Evolutionary conservation across 2,797 vertebrate genomes (phyloP), one percentile per base, ranked within the genome.

Genomic region (Arrhamphus sclerolepis): DNA sequence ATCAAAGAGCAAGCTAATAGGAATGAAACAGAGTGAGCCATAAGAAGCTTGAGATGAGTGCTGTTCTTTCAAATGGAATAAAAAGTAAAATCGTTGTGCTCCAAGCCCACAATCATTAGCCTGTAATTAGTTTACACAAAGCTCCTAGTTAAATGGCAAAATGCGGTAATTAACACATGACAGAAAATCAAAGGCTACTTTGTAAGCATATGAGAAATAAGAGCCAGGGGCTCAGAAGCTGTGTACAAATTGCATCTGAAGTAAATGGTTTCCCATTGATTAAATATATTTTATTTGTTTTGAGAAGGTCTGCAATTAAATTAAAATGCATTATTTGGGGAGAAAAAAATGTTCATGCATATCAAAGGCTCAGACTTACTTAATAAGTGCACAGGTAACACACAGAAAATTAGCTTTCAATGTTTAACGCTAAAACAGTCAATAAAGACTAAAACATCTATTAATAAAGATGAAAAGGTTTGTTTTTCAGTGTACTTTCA

Each of bases 71-170:
- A 80, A 92, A 95, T 93, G 91, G 93, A 95, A 95, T 94, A 94
- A 96, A 95, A 95, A 94, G 93, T 94, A 94, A 94, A 94, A 95
- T 92, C 92, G 90, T 94, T 93, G 92, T 82, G 93, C 93, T 95
- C 88, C 91, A 89, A 92, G 94, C 94, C 93, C 92, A 93, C 93
- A 94, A 97, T 96, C 95, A 97, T 98, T 96, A 97, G 94, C 93
- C 94, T 95, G 93, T 96, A 98, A 97, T 98, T 97, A 96, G 96
- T 96, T 96, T 96, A 96, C 94, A 96, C 94, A 97, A 97, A 96
- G 95, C 95, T 95, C 93, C 92, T 91, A 94, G 95, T 96, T 96
- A 96, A 97, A 96, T 94, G 94, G 95, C 94, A 95, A 97, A 97
- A 96, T 87, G 88, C 94, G 91, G 95, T 97, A 96, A 98, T 99